Conservation (phyloP, 2,888 invertebrate genomes). For the Aplocera efformata region DNA sequence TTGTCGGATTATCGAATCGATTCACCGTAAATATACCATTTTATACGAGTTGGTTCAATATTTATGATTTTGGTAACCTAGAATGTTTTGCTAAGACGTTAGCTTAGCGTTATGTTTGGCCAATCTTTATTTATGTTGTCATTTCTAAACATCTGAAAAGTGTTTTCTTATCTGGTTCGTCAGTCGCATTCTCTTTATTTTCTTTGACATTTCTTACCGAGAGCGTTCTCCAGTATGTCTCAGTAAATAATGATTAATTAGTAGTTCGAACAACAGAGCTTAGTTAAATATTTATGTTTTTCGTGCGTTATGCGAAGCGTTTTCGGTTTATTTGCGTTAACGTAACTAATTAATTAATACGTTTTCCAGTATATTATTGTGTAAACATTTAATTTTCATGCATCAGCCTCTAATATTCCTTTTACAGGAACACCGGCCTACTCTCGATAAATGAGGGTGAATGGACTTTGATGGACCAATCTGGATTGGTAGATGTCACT, state of each 20-base stretch:
- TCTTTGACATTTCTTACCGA: conserved; percentile 1
- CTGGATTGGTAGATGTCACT: no score
- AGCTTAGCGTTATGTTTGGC: conserved; percentile 2
- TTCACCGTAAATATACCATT: conserved; percentile 19
- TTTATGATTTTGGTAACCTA: conserved; percentile 11
- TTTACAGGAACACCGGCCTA: no score
- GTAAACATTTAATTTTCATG: no score
- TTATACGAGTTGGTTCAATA: conserved; percentile 11
- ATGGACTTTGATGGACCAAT: no score
- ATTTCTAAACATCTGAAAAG: conserved; percentile 8
- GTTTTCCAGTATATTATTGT: no score
- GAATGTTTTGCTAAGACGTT: conserved; percentile 9
- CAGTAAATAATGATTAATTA: conserved; percentile 17
- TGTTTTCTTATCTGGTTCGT: neutral
- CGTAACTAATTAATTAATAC: no score
- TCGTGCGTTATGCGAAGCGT: conserved; percentile 3
- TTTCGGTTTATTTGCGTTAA: neutral
- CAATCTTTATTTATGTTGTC: conserved; percentile 12
- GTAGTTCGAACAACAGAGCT: conserved; percentile 13
- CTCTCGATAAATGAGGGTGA: no score
- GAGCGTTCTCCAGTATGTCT: neutral
- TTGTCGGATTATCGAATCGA: conserved; percentile 18
- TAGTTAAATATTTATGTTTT: conserved; percentile 14
- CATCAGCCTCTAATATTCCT: no score
- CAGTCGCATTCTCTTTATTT: neutral